A percentile compares a stretch with the other conserved stretches of the same genome.
Evolutionary conservation across 2,797 vertebrate genomes (phyloP).

Genomic region (Pseudocheirus occidentalis): DNA sequence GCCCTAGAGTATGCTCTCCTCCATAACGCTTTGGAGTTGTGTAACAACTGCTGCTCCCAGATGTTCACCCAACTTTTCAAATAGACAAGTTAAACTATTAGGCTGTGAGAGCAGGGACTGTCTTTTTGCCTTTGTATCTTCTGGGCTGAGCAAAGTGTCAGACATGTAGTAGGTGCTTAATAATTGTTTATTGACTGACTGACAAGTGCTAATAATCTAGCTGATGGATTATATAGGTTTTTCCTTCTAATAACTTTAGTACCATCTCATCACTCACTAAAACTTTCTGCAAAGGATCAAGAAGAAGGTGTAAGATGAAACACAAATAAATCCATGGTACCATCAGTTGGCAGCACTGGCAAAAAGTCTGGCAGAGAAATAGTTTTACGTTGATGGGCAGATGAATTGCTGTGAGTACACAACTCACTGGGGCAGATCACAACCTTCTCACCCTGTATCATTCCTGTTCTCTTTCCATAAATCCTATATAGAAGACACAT

Average conservation of each 20-base stretch:
- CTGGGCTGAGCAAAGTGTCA: not conserved
- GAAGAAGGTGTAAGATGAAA: conserved; percentile 49
- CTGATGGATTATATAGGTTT: conserved; percentile 29
- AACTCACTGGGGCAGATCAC: not conserved
- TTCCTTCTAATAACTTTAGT: conserved; percentile 36
- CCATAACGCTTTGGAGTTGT: not conserved
- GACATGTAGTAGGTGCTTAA: not conserved
- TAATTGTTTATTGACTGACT: not conserved
- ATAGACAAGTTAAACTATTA: not conserved
- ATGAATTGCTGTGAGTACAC: not conserved
- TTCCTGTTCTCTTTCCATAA: not conserved
- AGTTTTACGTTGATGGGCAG: not conserved
- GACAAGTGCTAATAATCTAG: conserved; percentile 33
- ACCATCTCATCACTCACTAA: conserved; percentile 60
- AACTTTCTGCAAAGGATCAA: conserved; percentile 56
- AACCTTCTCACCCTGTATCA: not conserved
- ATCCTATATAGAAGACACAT: too few species aligned
- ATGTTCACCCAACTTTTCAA: not conserved
- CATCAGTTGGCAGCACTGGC: conserved; percentile 74
- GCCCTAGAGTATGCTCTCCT: not conserved
- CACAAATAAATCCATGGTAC: conserved; percentile 66
- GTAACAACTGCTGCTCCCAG: conserved; percentile 11
- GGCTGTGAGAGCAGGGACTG: not conserved
- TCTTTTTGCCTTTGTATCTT: not conserved
- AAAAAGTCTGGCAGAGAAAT: conserved; percentile 73